A percentile compares a stretch with the other conserved stretches of the same genome.
phyloP scores from a whole-genome alignment of 2,113 vertebrate genomes.

The Hiodon tergisus region DNA sequence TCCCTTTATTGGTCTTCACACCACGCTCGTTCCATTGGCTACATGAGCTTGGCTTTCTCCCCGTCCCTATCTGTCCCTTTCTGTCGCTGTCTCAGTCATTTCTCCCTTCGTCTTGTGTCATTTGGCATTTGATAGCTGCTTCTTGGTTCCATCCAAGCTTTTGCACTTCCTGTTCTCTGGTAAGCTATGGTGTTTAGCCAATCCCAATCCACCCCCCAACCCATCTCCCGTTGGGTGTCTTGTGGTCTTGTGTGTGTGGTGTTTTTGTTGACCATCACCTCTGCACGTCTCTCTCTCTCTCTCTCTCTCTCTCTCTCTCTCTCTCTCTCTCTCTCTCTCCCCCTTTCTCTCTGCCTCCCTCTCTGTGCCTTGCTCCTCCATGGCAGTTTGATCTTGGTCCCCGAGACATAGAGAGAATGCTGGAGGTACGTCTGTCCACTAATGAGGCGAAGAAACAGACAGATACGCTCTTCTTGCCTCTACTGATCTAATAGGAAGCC shows the following conservation, averaged over 20 bases:
- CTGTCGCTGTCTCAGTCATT: conserved; percentile 3
- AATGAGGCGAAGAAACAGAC: neutral
- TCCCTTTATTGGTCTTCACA: neutral
- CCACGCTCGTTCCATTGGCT: neutral
- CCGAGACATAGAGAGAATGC: conserved; percentile 63
- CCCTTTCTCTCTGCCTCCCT: conserved; percentile 14
- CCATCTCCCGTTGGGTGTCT: neutral
- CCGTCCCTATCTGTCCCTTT: conserved; percentile 4
- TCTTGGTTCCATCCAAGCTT: conserved; percentile 56
- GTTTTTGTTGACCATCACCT: conserved; percentile 33
- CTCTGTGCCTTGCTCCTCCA: conserved; percentile 42
- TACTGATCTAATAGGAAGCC: too few species aligned
- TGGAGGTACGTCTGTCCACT: conserved; percentile 59
- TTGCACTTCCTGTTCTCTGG: conserved; percentile 63
- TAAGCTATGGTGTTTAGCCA: conserved; percentile 44
- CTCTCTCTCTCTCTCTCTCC: conserved; percentile 34
- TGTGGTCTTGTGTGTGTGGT: neutral
- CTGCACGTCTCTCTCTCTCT: conserved; percentile 27
- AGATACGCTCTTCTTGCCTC: too few species aligned
- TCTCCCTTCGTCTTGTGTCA: conserved; percentile 15
- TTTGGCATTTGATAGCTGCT: conserved; percentile 48
- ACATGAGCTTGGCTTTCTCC: neutral
- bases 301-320: conserved; percentile 35
- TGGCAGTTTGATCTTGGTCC: conserved; percentile 59
- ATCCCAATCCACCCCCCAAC: neutral